Percentiles rank a stretch among this genome's conserved stretches.
Evolutionary conservation across 2,113 vertebrate genomes (phyloP).

Genomic region (human (Homo sapiens)): DNA sequence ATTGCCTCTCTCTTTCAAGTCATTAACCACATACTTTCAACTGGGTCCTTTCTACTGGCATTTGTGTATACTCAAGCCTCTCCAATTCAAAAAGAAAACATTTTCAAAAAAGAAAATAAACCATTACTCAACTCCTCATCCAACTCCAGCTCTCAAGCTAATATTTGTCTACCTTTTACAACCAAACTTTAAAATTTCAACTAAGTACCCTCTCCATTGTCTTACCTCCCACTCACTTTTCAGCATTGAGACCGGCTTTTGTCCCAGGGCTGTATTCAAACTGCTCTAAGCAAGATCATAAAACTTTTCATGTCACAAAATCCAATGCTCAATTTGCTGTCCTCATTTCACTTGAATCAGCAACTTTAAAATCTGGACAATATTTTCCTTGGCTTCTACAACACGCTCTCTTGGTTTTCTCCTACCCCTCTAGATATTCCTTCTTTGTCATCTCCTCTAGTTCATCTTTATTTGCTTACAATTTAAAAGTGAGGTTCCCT

Average conservation of each 20-base stretch:
- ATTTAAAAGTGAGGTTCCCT: background rate
- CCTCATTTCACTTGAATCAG: background rate
- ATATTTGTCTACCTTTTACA: background rate
- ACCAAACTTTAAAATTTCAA: background rate
- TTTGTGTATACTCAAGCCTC: background rate
- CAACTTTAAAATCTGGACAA: slow-evolving; percentile 5
- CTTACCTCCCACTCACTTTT: background rate
- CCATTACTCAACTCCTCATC: background rate
- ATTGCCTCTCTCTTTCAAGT: background rate
- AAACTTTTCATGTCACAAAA: slow-evolving; percentile 12
- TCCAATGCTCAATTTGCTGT: background rate
- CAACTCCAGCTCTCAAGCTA: background rate
- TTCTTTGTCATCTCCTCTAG: background rate
- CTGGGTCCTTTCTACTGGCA: background rate
- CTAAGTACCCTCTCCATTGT: background rate
- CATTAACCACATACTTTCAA: background rate
- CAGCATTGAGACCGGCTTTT: background rate
- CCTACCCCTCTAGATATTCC: background rate
- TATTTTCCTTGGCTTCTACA: background rate
- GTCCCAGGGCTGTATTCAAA: background rate
- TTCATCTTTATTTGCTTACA: background rate
- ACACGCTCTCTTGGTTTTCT: background rate
- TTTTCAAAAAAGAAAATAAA: background rate
- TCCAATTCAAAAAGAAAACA: background rate
- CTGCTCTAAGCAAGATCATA: background rate